These are phyloP conservation scores for Centropus unirufus DNA, from an alignment of 2,113 vertebrate species.

Conservation along the genomic window DNA sequence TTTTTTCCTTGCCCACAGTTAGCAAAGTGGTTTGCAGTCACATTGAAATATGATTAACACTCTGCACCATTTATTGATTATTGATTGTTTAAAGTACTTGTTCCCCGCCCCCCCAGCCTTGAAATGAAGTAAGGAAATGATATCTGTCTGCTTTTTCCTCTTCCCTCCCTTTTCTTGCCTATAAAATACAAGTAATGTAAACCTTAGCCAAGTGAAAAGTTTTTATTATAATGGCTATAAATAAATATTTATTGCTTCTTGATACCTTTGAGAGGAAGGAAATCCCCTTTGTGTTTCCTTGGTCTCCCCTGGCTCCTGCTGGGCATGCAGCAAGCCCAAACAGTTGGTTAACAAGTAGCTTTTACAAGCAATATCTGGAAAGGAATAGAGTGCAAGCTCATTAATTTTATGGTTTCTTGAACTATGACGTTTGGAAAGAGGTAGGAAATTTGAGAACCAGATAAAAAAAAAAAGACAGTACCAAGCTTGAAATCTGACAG, in stretches of 20 bases:
- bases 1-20: neutral
- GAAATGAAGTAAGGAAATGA: neutral
- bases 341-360: neutral
- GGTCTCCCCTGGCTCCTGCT: neutral
- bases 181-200: neutral
- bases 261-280: neutral
- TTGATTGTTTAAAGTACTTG: neutral
- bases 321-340: neutral
- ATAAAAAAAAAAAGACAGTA: neutral
- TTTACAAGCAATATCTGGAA: neutral
- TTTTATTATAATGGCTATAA: neutral
- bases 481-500: neutral
- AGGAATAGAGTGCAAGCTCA: neutral
- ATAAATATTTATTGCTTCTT: neutral
- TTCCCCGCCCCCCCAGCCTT: neutral
- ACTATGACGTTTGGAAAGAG: neutral
- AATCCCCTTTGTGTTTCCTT: neutral
- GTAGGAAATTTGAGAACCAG: neutral
- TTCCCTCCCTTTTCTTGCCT: neutral
- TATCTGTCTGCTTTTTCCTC: neutral
- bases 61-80: neutral
- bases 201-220: neutral
- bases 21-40: neutral
- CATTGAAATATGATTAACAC: neutral
- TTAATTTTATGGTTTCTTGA: neutral